Base-by-base conservation (phyloP, 2,113 vertebrate genomes). In the Callaeas wilsoni region DNA sequence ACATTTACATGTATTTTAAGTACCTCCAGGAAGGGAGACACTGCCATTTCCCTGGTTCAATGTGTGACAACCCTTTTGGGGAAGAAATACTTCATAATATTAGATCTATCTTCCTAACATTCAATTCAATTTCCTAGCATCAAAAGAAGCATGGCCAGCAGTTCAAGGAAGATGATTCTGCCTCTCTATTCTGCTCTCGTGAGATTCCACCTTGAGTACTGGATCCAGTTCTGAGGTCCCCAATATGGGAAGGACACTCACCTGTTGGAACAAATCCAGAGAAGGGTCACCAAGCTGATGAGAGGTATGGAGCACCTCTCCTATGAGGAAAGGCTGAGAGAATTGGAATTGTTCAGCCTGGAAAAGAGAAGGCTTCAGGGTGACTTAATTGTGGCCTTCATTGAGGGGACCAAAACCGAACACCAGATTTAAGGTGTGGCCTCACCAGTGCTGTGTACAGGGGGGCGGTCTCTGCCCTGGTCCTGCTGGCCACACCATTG, bases 21-120 rank as follows among this genome's bases (percentile, higher is more conserved):
- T 30, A 19, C 14, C 16, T 35, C 19, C 17, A 35, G 17, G 55
- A 59, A 68, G 14, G 4, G 6, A 68, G 1, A 53, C 27, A 39
- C 19, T 0, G 0, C 5, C 7, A 14, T n/a, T 53, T 68, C 16
- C 13, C 20, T 6, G 2, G 33, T 39, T 44, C 29, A n/a, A 10
- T 21, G 13, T 1, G 7, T 39, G 33, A 21, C 11, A 60, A 53
- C 3, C 7, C 4, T 60, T 52, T 30, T 4, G 3, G n/a, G 5
- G 39, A 25, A 75, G 5, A 67, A 53, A 18, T 75, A 30, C 46
- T 60, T 82, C 23, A 20, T 21, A 64, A 41, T 9, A 18, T 44
- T 76, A 10, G 4, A n/a, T 16, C 21, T 53, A 7, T 46, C 60
- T 83, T 83, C 12, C 46, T 42, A 39, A 30, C 12, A 59, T 27